Evolutionary conservation across 2,888 invertebrate species (phyloP).

Genomic region (Drosophila nr. fundita): DNA sequence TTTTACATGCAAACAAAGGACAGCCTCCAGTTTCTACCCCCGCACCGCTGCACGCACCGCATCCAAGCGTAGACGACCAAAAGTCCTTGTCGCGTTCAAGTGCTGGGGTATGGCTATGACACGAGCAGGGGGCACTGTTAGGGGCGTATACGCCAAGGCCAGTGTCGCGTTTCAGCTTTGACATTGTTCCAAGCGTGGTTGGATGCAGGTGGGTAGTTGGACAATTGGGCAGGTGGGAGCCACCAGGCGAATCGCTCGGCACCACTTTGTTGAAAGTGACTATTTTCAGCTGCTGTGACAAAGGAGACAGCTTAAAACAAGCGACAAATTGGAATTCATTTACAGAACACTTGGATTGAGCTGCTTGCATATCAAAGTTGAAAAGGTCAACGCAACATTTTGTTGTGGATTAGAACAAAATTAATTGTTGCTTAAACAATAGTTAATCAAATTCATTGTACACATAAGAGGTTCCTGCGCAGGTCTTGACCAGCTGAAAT

Average conservation of each 20-base stretch:
- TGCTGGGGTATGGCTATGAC: slow-evolving; percentile 4
- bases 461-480: background rate
- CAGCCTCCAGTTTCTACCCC: background rate
- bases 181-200: slow-evolving; percentile 36
- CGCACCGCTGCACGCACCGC: slow-evolving; percentile 27
- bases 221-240: slow-evolving; percentile 9
- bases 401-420: background rate
- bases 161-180: slow-evolving; percentile 29
- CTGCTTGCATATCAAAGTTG: slow-evolving; percentile 9
- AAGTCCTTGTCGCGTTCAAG: slow-evolving; percentile 54
- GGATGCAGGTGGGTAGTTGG: background rate
- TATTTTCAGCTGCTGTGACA: slow-evolving; percentile 20
- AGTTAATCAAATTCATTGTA: background rate
- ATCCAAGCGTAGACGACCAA: slow-evolving; percentile 30
- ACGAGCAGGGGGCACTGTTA: slow-evolving; percentile 1
- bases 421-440: background rate
- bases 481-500: background rate
- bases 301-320: slow-evolving; percentile 18
- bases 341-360: slow-evolving; percentile 27
- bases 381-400: slow-evolving; percentile 2
- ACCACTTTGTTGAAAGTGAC: slow-evolving; percentile 25
- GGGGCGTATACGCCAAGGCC: slow-evolving; percentile 51
- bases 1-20: slow-evolving; percentile 46
- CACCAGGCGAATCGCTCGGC: background rate
- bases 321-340: slow-evolving; percentile 56